These are phyloP conservation scores for Drosophila serrata DNA, from an alignment of 1,140 invertebrate species.

Conservation along the genomic window DNA sequence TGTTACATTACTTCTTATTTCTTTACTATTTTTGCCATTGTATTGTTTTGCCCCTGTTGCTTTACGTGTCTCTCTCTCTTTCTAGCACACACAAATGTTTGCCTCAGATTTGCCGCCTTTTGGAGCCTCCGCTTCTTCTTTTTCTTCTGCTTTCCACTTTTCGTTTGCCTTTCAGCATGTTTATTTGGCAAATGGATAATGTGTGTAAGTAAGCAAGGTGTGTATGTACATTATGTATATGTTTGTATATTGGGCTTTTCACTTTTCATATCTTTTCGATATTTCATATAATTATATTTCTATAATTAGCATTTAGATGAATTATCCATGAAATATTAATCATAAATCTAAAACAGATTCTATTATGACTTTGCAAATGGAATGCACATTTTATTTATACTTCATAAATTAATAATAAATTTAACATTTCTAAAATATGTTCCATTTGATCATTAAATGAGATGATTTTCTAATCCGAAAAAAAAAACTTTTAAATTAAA, in stretches of 20 bases:
- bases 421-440: too few species aligned
- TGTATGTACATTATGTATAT: neutral
- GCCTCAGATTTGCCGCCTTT: slow-evolving; percentile 58
- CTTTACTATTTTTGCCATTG: slow-evolving; percentile 39
- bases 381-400: neutral
- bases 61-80: neutral
- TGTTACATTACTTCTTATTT: slow-evolving; percentile 40
- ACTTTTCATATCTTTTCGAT: slow-evolving; percentile 50
- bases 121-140: slow-evolving; percentile 47
- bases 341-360: neutral
- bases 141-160: slow-evolving; percentile 8
- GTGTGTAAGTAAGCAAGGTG: slow-evolving; percentile 11
- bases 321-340: neutral
- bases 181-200: slow-evolving; percentile 71
- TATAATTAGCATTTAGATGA: neutral
- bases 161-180: slow-evolving; percentile 33
- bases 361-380: neutral
- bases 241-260: slow-evolving; percentile 14
- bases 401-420: neutral
- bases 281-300: slow-evolving; percentile 4
- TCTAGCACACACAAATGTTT: slow-evolving; percentile 2
- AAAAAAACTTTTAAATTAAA: too few species aligned
- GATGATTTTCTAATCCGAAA: too few species aligned
- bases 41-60: slow-evolving; percentile 57
- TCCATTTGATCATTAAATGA: too few species aligned